These are phyloP conservation scores for Nephrotoma guestfalica DNA, from an alignment of 2,888 invertebrate species.

Conservation along the genomic window DNA sequence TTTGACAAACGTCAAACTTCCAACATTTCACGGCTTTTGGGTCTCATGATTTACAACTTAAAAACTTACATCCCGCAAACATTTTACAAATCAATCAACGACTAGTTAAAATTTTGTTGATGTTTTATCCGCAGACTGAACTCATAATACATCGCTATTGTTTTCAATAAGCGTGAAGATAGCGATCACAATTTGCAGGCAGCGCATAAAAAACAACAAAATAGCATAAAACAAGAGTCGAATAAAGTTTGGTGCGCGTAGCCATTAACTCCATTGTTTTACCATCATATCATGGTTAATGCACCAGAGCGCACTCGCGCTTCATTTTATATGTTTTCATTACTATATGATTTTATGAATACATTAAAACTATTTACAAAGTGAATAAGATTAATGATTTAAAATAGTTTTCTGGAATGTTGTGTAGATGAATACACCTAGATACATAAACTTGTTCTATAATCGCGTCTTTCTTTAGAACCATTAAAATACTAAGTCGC, in stretches of 20 bases:
- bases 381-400: neutral
- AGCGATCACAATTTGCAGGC: neutral
- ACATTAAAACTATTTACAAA: neutral
- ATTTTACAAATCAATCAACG: neutral
- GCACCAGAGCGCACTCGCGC: neutral
- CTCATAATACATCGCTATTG: neutral
- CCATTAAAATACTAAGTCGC: too few relatives aligned
- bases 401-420: neutral
- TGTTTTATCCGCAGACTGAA: neutral
- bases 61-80: neutral
- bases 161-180: neutral
- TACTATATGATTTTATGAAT: neutral
- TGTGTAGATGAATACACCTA: neutral
- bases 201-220: neutral
- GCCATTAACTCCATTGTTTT: neutral
- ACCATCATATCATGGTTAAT: neutral
- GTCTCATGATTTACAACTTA: neutral
- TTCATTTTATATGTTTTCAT: neutral
- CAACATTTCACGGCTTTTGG: neutral
- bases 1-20: neutral
- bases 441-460: neutral
- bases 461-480: neutral
- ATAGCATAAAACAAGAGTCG: neutral
- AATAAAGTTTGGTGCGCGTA: neutral
- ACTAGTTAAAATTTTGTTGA: neutral